phyloP scores from a whole-genome alignment of 2,888 invertebrate genomes.

The Malthinus seriepunctatus region DNA sequence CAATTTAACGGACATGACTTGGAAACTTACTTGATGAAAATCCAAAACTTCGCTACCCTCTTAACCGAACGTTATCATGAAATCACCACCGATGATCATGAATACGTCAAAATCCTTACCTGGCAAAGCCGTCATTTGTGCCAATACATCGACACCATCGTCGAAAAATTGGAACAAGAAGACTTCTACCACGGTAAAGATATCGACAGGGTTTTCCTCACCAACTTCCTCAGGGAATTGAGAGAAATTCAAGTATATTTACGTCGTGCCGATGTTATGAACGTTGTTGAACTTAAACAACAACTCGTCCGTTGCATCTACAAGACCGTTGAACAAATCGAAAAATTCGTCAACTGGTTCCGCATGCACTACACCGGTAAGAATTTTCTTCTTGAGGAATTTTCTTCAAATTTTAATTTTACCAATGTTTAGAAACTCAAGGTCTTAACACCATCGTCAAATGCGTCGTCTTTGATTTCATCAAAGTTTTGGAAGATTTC shows the following conservation, averaged over 20 bases:
- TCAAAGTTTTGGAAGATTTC: background rate
- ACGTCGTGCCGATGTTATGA: background rate
- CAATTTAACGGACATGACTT: background rate
- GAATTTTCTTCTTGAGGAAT: too few relatives aligned
- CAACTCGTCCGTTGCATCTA: background rate
- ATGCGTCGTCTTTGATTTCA: constrained; percentile 2
- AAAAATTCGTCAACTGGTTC: background rate
- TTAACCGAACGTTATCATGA: background rate
- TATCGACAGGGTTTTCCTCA: background rate
- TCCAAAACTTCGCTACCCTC: background rate
- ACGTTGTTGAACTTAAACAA: background rate
- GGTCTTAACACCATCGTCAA: constrained; percentile 4
- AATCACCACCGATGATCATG: background rate
- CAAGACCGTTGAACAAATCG: background rate
- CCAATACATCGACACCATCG: background rate
- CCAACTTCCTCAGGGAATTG: background rate
- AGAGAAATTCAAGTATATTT: background rate
- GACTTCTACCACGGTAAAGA: constrained; percentile 4
- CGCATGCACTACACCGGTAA: too few relatives aligned
- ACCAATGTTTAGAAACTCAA: constrained; percentile 3
- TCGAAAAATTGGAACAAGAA: background rate
- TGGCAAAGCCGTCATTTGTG: background rate
- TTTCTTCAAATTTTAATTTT: too few relatives aligned
- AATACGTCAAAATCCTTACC: background rate
- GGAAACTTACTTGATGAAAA: background rate